Evolutionary conservation across 2,888 invertebrate species (phyloP).

Genomic region (Polydrusus tereticollis): DNA sequence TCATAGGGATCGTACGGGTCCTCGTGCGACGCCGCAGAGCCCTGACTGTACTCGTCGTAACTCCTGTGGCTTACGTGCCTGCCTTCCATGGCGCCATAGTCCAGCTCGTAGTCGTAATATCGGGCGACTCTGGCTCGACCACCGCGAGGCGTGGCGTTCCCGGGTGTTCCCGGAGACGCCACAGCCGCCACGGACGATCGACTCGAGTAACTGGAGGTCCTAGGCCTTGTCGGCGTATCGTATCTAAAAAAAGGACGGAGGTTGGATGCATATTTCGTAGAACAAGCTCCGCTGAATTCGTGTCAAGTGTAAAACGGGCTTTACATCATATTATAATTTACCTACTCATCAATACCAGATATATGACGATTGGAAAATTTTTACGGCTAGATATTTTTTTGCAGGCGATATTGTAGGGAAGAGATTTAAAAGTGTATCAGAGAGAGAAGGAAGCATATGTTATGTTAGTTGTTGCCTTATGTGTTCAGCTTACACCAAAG

Average conservation of each 20-base stretch:
- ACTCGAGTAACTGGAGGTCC: conserved; percentile 72
- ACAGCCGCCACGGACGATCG: conserved; percentile 68
- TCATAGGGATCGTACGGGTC: conserved; percentile 67
- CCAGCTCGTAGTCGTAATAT: conserved; percentile 61
- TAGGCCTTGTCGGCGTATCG: conserved; percentile 73
- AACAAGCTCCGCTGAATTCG: too few species aligned
- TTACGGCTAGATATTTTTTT: too few species aligned
- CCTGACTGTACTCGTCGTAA: conserved; percentile 81
- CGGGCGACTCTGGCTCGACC: conserved; percentile 66
- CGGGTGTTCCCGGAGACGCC: conserved; percentile 70
- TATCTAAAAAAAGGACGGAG: conserved; percentile 69
- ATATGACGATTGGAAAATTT: too few species aligned
- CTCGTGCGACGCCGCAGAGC: conserved; percentile 77
- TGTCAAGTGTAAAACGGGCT: too few species aligned
- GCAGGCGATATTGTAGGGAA: too few species aligned
- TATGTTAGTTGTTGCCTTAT: too few species aligned
- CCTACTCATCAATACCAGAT: too few species aligned
- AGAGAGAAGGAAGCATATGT: too few species aligned
- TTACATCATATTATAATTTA: too few species aligned
- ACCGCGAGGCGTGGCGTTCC: conserved; percentile 65
- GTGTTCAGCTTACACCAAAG: too few species aligned
- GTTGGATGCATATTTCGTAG: too few species aligned
- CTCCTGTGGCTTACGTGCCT: conserved; percentile 70
- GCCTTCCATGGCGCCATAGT: conserved; percentile 68
- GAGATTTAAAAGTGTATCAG: too few species aligned